Evolutionary conservation across 1,140 invertebrate species (phyloP).

Genomic region (Formica selysi): DNA sequence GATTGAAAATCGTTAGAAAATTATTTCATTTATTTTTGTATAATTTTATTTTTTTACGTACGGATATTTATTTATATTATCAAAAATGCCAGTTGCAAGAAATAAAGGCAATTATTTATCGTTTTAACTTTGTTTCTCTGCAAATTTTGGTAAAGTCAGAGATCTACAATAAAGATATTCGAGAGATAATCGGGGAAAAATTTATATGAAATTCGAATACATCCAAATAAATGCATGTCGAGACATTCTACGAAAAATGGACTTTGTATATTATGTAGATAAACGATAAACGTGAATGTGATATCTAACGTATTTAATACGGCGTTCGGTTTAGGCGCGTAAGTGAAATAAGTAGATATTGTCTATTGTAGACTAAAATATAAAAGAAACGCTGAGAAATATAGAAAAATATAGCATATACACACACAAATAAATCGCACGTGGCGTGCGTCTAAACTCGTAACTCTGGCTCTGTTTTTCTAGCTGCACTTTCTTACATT

Average conservation of each 20-base stretch:
- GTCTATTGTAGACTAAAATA: constrained; percentile 56
- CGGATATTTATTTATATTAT: constrained; percentile 28
- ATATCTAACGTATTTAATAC: constrained; percentile 82
- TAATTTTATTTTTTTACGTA: background rate
- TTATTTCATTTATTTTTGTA: constrained; percentile 27
- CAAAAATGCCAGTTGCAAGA: background rate
- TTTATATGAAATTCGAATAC: background rate
- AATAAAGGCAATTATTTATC: background rate
- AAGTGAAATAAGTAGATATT: constrained; percentile 40
- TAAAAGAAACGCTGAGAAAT: constrained; percentile 36
- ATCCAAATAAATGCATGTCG: background rate
- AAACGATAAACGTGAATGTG: constrained; percentile 82
- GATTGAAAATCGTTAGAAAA: constrained; percentile 12
- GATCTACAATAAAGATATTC: background rate
- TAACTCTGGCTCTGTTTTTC: constrained; percentile 42
- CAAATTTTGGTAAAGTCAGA: background rate
- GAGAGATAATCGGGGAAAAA: constrained; percentile 3
- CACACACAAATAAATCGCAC: constrained; percentile 57
- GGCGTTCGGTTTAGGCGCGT: constrained; percentile 72
- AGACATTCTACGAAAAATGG: constrained; percentile 11
- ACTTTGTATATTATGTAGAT: constrained; percentile 84
- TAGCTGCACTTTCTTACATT: constrained; percentile 40
- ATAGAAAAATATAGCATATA: constrained; percentile 37
- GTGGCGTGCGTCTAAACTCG: constrained; percentile 41
- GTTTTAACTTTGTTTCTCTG: constrained; percentile 18